These are phyloP conservation scores for Drosophila nigricruria DNA, from an alignment of 2,888 invertebrate species.

Conservation along the genomic window DNA sequence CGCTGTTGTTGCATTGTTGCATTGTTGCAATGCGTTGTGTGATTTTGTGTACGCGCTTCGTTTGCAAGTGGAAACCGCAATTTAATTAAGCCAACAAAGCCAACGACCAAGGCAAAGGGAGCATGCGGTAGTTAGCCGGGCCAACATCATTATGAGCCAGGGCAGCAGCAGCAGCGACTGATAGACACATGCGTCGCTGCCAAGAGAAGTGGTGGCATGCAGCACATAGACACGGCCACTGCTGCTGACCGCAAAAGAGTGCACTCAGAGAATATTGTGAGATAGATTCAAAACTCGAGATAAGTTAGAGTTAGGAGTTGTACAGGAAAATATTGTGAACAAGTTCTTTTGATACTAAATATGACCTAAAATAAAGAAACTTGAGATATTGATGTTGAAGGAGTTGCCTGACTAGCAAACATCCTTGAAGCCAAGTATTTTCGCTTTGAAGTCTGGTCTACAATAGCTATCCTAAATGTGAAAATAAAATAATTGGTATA, in stretches of 20 bases:
- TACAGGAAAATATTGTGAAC: background rate
- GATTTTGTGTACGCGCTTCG: constrained; percentile 81
- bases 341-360: background rate
- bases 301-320: background rate
- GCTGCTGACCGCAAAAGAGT: constrained; percentile 19
- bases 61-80: constrained; percentile 79
- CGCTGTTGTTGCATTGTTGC: constrained; percentile 25
- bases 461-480: background rate
- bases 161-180: constrained; percentile 29
- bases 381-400: background rate
- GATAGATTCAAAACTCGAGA: background rate
- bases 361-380: background rate
- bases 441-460: background rate
- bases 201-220: background rate
- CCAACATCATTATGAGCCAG: constrained; percentile 36
- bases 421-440: background rate
- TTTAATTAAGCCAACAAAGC: constrained; percentile 80
- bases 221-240: constrained; percentile 1
- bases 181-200: constrained; percentile 44
- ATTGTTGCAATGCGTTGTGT: constrained; percentile 26
- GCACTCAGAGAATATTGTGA: constrained; percentile 1
- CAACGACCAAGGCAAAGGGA: constrained; percentile 27
- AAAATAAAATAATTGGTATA: background rate
- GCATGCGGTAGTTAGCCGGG: constrained; percentile 22
- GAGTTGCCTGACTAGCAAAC: background rate